phyloP scores from a whole-genome alignment of 2,113 vertebrate species.

The Aphyosemion australe region DNA sequence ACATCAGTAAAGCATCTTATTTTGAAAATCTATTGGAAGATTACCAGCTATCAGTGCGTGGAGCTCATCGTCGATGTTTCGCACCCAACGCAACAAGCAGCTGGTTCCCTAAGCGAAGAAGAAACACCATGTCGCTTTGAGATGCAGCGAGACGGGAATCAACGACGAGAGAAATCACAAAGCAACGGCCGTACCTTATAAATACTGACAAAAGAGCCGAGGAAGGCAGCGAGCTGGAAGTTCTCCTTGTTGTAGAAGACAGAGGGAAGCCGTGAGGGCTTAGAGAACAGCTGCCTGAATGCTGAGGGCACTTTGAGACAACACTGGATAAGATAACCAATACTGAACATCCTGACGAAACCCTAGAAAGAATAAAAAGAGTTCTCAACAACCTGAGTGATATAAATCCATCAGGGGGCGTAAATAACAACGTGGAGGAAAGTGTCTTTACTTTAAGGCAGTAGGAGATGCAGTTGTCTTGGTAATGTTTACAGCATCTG shows the following conservation, averaged over 20 bases:
- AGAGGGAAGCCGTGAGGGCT: constrained; percentile 90
- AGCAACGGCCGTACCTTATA: constrained; percentile 86
- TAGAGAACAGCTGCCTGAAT: constrained; percentile 91
- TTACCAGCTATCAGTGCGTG: constrained; percentile 95
- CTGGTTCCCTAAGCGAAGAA: constrained; percentile 86
- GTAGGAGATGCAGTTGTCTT: constrained; percentile 98
- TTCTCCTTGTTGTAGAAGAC: constrained; percentile 99
- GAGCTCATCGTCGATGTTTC: constrained; percentile 96
- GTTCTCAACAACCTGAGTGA: no score
- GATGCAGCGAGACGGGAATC: neutral
- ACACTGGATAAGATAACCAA: constrained; percentile 98
- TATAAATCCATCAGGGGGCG: neutral
- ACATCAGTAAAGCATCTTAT: neutral
- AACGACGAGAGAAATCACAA: neutral
- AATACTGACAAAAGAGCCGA: constrained; percentile 98
- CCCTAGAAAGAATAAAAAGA: constrained; percentile 74
- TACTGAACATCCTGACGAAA: constrained; percentile 97
- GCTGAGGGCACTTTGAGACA: constrained; percentile 94
- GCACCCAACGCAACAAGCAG: constrained; percentile 94
- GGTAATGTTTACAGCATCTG: constrained; percentile 97
- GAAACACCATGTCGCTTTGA: neutral
- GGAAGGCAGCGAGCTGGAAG: constrained; percentile 95
- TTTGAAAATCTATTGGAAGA: neutral
- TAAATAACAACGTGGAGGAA: neutral
- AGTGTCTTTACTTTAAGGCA: constrained; percentile 91